Evolutionary conservation across 2,797 vertebrate species (phyloP).

Genomic region (Myiotriccus ornatus): DNA sequence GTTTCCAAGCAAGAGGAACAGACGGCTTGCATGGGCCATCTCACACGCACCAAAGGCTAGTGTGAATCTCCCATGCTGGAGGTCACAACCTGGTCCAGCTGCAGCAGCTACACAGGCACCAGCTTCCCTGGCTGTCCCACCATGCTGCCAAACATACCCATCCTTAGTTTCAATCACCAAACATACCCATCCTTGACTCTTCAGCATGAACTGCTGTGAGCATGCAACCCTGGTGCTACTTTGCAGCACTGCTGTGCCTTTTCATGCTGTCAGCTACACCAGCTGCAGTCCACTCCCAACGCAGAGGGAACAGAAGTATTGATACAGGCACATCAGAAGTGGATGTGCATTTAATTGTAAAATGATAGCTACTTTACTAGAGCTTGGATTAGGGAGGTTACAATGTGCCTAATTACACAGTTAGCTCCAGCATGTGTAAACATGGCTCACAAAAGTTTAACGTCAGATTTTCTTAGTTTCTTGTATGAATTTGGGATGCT

Average conservation of each 20-base stretch:
- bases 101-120: background rate
- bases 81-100: background rate
- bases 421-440: background rate
- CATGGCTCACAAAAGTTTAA: background rate
- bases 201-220: background rate
- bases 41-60: background rate
- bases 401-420: background rate
- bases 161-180: background rate
- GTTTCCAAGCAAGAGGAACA: background rate
- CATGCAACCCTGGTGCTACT: background rate
- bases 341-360: background rate
- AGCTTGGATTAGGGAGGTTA: background rate
- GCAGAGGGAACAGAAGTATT: background rate
- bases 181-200: background rate
- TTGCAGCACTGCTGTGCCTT: background rate
- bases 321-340: background rate
- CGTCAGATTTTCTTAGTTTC: background rate
- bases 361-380: background rate
- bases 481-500: background rate
- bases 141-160: background rate
- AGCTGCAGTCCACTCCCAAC: background rate
- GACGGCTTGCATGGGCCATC: background rate
- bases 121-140: background rate
- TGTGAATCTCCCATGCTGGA: background rate
- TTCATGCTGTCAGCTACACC: background rate